Evolutionary conservation across 2,888 invertebrate genomes (phyloP).

Genomic region (Drosophila sordidula): DNA sequence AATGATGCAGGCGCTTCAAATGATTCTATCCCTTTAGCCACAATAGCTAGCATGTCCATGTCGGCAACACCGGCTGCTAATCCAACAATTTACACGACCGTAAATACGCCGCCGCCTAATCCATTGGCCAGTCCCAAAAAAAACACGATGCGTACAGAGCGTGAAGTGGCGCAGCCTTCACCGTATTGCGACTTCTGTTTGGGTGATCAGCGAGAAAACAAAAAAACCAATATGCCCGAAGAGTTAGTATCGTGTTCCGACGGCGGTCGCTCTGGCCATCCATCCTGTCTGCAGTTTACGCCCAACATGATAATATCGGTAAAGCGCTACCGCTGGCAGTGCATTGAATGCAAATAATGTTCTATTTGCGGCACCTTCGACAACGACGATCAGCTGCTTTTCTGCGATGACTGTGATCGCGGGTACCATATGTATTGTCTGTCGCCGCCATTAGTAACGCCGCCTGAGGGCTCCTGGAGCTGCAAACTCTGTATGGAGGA

Average conservation of each 20-base stretch:
- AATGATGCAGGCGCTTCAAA: constrained; percentile 74
- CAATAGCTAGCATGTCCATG: constrained; percentile 60
- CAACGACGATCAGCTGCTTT: constrained; percentile 99
- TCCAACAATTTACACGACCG: constrained; percentile 39
- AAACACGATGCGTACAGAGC: constrained; percentile 82
- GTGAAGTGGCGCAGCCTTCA: constrained; percentile 90
- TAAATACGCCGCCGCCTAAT: constrained; percentile 42
- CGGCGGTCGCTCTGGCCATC: constrained; percentile 99
- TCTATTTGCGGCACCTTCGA: constrained; percentile 99
- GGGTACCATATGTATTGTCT: constrained; percentile 99
- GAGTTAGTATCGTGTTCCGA: constrained; percentile 99
- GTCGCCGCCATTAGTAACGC: constrained; percentile 95
- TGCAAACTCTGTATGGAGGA: constrained; percentile 95
- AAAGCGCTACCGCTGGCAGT: constrained; percentile 99
- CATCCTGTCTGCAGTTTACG: constrained; percentile 99
- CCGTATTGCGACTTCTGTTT: constrained; percentile 99
- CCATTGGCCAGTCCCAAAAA: constrained; percentile 74
- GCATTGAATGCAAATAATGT: constrained; percentile 99
- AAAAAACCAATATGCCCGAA: constrained; percentile 97
- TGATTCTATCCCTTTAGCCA: constrained; percentile 66
- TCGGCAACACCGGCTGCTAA: constrained; percentile 49
- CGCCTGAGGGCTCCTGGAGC: constrained; percentile 98
- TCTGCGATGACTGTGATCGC: constrained; percentile 99
- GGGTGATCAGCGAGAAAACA: constrained; percentile 97
- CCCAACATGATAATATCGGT: constrained; percentile 99